phyloP scores from a whole-genome alignment of 2,888 invertebrate genomes.

The Pseudococcus viburni region DNA sequence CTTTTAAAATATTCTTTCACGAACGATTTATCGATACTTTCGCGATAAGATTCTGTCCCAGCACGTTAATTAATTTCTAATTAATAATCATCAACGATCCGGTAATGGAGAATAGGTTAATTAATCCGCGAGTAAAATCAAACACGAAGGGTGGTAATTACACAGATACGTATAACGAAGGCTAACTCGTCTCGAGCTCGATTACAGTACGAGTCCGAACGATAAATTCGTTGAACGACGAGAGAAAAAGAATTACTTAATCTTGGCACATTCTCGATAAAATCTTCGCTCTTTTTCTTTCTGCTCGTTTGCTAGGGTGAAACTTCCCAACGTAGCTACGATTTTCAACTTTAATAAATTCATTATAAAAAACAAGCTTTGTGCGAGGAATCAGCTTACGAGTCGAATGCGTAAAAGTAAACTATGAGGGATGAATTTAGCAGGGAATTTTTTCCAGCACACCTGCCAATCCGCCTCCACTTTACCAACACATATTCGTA shows the following conservation, averaged over 20 bases:
- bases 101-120: neutral
- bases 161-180: neutral
- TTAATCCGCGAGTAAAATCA: neutral
- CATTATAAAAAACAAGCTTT: no score
- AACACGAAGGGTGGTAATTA: neutral
- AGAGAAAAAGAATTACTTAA: neutral
- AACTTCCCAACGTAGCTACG: no score
- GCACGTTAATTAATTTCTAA: conserved; percentile 1
- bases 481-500: no score
- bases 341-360: no score
- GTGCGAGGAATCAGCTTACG: no score
- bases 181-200: neutral
- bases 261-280: neutral
- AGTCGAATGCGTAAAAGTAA: no score
- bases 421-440: no score
- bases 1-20: neutral
- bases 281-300: neutral
- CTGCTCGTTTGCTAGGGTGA: no score
- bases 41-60: neutral
- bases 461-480: neutral
- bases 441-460: no score
- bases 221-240: neutral
- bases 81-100: neutral
- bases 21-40: neutral
- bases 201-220: neutral